Conservation (phyloP, 2,888 invertebrate genomes). For the Stegophylla sp. region DNA sequence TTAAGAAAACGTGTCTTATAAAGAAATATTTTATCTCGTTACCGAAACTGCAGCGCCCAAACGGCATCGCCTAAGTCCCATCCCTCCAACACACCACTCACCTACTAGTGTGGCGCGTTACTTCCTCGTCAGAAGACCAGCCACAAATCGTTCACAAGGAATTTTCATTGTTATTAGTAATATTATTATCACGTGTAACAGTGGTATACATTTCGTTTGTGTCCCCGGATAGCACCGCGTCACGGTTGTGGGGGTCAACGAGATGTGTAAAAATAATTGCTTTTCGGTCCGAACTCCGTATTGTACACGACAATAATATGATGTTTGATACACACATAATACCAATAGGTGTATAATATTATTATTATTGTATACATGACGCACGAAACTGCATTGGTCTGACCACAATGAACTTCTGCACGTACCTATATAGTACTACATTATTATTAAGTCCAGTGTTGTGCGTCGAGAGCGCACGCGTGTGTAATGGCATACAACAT, state of each 20-base stretch:
- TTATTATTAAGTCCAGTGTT: background rate
- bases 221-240: background rate
- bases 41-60: too few relatives aligned
- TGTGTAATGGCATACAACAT: slow-evolving; percentile 2
- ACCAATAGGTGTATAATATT: background rate
- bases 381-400: background rate
- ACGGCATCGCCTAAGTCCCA: too few relatives aligned
- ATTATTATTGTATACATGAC: background rate
- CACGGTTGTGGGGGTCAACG: background rate
- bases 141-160: background rate
- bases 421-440: background rate
- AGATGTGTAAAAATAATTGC: slow-evolving; percentile 8
- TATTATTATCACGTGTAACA: background rate
- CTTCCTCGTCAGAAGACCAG: background rate
- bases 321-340: background rate
- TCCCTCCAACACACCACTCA: background rate
- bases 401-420: background rate
- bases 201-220: background rate
- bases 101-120: background rate
- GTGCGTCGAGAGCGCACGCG: too few relatives aligned
- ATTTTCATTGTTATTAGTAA: slow-evolving; percentile 7
- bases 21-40: too few relatives aligned
- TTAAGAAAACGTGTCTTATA: too few relatives aligned
- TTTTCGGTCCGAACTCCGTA: background rate
- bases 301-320: background rate